phyloP scores from a whole-genome alignment of 2,113 vertebrate species.

The Delphinus delphis region DNA sequence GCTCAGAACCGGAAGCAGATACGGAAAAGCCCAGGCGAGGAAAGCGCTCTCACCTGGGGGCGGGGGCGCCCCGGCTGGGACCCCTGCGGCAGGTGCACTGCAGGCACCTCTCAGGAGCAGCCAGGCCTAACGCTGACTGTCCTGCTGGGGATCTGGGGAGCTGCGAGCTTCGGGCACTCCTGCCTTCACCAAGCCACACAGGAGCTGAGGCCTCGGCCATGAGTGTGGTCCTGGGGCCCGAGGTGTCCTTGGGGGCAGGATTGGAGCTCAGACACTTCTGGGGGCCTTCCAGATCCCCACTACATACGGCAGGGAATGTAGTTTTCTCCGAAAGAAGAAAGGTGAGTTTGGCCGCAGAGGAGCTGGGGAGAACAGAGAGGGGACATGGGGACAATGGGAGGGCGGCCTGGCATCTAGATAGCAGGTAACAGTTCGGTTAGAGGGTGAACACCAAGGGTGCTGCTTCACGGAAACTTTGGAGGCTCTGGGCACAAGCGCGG shows the following conservation, averaged over 20 bases:
- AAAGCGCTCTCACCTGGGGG: no score
- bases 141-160: neutral
- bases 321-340: neutral
- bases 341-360: neutral
- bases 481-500: neutral
- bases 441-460: neutral
- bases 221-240: neutral
- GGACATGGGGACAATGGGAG: neutral
- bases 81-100: neutral
- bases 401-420: neutral
- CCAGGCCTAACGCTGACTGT: neutral
- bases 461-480: neutral
- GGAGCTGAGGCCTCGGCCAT: neutral
- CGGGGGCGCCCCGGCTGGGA: neutral
- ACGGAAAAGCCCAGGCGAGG: neutral
- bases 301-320: neutral
- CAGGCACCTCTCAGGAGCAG: neutral
- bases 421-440: neutral
- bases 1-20: neutral
- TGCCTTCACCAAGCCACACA: neutral
- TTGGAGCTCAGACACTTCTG: neutral
- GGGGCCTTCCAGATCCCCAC: neutral
- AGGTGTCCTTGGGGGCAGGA: neutral
- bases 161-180: neutral
- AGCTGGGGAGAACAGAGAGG: neutral